Conservation (phyloP, 2,888 invertebrate genomes). For the Conistra vaccinii region DNA sequence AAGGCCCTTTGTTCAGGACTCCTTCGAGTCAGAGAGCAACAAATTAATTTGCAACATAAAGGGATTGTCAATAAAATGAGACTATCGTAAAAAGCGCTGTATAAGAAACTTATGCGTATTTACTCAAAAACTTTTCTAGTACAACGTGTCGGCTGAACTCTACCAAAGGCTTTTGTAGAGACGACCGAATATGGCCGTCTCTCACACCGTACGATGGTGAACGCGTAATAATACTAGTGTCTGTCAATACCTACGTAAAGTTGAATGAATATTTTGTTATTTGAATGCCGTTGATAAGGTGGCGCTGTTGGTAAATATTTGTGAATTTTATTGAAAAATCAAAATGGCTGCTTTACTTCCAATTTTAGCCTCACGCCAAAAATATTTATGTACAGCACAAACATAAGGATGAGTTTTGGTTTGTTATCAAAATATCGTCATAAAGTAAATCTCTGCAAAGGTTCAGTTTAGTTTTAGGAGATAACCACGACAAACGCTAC, state of each 20-base stretch:
- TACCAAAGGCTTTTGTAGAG: constrained; percentile 63
- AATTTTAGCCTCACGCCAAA: no score
- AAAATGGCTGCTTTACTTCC: no score
- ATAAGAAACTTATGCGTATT: constrained; percentile 63
- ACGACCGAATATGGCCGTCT: constrained; percentile 31
- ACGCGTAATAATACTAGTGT: no score
- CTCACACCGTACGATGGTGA: constrained; percentile 56
- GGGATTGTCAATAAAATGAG: constrained; percentile 57
- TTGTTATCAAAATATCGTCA: not conserved
- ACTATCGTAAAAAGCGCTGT: constrained; percentile 55
- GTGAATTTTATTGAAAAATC: no score
- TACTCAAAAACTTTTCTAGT: constrained; percentile 69
- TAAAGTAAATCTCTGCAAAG: not conserved
- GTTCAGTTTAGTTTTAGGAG: not conserved
- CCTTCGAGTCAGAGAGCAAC: constrained; percentile 23
- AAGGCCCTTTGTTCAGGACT: constrained; percentile 38
- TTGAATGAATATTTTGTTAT: no score
- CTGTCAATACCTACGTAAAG: no score
- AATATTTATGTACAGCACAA: no score
- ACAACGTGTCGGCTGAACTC: constrained; percentile 63
- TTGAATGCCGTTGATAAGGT: no score
- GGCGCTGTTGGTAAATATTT: no score
- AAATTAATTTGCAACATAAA: constrained; percentile 66
- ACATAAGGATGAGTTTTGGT: no score
- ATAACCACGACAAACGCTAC: no score